Conservation (phyloP, 64 coral and sea anemone genomes). For the Stichodactyla mertensii region DNA sequence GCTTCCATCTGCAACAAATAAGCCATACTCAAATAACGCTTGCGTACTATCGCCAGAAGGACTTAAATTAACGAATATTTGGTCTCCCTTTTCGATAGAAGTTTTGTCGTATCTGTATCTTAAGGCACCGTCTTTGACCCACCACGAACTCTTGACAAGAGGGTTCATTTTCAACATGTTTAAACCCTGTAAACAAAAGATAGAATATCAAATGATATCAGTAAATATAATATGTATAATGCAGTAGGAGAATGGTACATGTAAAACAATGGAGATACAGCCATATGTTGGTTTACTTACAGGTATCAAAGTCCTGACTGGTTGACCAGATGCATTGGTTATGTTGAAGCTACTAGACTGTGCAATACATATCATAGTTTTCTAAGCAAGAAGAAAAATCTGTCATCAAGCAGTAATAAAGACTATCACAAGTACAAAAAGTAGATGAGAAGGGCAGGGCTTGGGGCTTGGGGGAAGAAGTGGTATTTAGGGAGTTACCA, state of each 20-base stretch:
- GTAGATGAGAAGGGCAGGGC: background rate
- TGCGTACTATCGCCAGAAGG: constrained; percentile 46
- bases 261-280: background rate
- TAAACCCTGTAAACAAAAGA: constrained; percentile 8
- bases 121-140: constrained; percentile 30
- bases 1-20: constrained; percentile 45
- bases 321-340: constrained; percentile 46
- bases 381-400: background rate
- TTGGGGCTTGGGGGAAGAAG: background rate
- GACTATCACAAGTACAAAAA: background rate
- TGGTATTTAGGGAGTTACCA: no score
- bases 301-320: constrained; percentile 50
- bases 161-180: constrained; percentile 37
- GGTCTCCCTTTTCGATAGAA: constrained; percentile 36
- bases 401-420: background rate
- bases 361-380: constrained; percentile 38
- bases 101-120: constrained; percentile 41
- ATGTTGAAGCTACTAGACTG: constrained; percentile 55
- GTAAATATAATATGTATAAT: background rate
- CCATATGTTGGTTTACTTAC: constrained; percentile 29
- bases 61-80: constrained; percentile 36
- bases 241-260: no score
- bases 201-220: background rate
- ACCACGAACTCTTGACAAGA: constrained; percentile 28
- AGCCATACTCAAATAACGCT: constrained; percentile 42